phyloP scores from a whole-genome alignment of 2,113 vertebrate genomes.

The Atlantisia rogersi region DNA sequence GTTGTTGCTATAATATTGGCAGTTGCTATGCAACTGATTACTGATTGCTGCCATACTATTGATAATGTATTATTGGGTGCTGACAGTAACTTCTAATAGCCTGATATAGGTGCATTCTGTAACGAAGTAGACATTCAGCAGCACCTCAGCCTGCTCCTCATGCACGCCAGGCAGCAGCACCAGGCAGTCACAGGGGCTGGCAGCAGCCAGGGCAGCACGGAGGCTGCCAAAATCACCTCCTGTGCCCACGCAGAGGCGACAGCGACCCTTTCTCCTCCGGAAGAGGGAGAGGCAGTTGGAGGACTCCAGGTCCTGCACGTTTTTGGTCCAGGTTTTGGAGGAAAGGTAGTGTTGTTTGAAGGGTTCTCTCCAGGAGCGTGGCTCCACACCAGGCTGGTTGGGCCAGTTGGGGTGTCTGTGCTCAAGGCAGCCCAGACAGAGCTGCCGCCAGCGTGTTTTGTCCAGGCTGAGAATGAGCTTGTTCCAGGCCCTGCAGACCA shows the following conservation, averaged over 20 bases:
- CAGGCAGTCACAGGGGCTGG: conserved; percentile 81
- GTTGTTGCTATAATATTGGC: neutral
- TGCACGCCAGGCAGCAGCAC: conserved; percentile 85
- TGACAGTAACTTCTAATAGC: neutral
- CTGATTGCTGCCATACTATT: neutral
- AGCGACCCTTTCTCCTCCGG: conserved; percentile 80
- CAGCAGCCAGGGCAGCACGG: conserved; percentile 79
- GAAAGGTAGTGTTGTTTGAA: conserved; percentile 85
- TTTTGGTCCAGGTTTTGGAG: conserved; percentile 86
- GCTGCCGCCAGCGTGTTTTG: conserved; percentile 90
- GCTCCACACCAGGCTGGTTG: conserved; percentile 81
- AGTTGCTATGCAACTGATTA: neutral
- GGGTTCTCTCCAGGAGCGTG: conserved; percentile 85
- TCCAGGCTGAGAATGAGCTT: conserved; percentile 89
- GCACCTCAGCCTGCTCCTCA: conserved; percentile 84
- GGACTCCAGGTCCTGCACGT: conserved; percentile 78
- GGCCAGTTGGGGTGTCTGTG: conserved; percentile 91
- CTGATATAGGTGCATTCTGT: neutral
- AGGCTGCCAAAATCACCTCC: conserved; percentile 83
- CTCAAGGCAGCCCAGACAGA: conserved; percentile 82
- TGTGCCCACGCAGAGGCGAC: conserved; percentile 76
- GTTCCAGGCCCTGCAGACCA: conserved; percentile 86
- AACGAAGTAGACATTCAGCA: conserved; percentile 33
- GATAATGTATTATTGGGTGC: no score
- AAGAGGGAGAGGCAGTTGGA: conserved; percentile 85